Conservation (phyloP, 53 echinoderm and acorn worm genomes). For the Antedon mediterranea region DNA sequence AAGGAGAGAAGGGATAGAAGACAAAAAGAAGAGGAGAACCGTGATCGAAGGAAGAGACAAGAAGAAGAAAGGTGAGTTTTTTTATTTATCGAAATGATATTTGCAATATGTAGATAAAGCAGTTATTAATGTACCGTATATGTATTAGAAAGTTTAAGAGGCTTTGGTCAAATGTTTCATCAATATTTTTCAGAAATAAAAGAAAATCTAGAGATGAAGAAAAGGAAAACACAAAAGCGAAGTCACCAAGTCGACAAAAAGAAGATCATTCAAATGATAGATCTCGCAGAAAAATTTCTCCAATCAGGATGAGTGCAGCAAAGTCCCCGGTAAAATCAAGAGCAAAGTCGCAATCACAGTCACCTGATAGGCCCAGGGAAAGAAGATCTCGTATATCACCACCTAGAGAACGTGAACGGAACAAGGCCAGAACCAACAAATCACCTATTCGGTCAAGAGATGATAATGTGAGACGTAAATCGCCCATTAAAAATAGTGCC, state of each 20-base stretch:
- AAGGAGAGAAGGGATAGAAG: conserved; percentile 8
- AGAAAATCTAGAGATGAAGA: conserved; percentile 18
- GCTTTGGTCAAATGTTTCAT: too few relatives aligned
- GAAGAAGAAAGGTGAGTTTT: background rate
- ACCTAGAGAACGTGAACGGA: background rate
- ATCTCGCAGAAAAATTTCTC: background rate
- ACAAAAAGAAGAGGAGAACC: too few relatives aligned
- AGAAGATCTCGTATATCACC: background rate
- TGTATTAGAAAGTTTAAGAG: too few relatives aligned
- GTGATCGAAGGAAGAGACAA: too few relatives aligned
- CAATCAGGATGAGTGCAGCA: background rate
- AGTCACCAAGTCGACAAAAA: background rate
- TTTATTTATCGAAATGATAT: too few relatives aligned
- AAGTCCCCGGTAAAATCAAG: background rate
- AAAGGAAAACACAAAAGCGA: conserved; percentile 33
- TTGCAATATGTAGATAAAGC: too few relatives aligned
- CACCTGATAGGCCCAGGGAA: background rate
- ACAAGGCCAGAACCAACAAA: background rate
- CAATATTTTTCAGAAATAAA: background rate
- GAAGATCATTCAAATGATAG: too few relatives aligned
- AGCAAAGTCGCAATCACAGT: background rate
- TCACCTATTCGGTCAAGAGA: background rate
- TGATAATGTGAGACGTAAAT: background rate
- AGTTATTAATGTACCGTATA: too few relatives aligned
- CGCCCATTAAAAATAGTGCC: background rate